These are phyloP conservation scores for Gryllus longicercus DNA, from an alignment of 2,888 invertebrate genomes.

Conservation along the genomic window DNA sequence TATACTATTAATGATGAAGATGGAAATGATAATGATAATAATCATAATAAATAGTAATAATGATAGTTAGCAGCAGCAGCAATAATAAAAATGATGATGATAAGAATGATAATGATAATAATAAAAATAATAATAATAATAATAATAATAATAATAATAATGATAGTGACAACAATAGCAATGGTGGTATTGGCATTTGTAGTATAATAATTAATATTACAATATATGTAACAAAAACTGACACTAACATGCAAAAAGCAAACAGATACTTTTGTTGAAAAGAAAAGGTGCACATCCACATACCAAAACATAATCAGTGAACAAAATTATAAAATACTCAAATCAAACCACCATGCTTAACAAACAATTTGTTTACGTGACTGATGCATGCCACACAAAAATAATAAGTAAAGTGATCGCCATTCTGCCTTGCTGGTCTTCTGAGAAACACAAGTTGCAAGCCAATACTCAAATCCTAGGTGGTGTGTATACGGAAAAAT, in stretches of 20 bases:
- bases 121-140: neutral
- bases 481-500: slow-evolving; percentile 20
- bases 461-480: slow-evolving; percentile 27
- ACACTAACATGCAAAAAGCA: slow-evolving; percentile 11
- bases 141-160: neutral
- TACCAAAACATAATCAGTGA: neutral
- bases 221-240: slow-evolving; percentile 4
- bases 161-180: neutral
- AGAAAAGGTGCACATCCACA: neutral
- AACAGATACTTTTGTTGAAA: neutral
- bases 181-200: neutral
- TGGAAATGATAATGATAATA: neutral
- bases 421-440: slow-evolving; percentile 31
- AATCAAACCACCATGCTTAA: slow-evolving; percentile 28
- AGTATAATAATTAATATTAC: neutral
- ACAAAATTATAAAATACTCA: neutral
- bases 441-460: slow-evolving; percentile 29
- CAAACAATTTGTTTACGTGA: slow-evolving; percentile 20
- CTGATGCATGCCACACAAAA: slow-evolving; percentile 31
- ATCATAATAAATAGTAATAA: neutral
- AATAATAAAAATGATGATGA: neutral
- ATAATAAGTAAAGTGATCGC: slow-evolving; percentile 22
- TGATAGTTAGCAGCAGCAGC: neutral
- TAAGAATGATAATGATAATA: neutral
- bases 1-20: neutral